Base-by-base conservation (phyloP, 2,113 vertebrate genomes). In the Natator depressus region DNA sequence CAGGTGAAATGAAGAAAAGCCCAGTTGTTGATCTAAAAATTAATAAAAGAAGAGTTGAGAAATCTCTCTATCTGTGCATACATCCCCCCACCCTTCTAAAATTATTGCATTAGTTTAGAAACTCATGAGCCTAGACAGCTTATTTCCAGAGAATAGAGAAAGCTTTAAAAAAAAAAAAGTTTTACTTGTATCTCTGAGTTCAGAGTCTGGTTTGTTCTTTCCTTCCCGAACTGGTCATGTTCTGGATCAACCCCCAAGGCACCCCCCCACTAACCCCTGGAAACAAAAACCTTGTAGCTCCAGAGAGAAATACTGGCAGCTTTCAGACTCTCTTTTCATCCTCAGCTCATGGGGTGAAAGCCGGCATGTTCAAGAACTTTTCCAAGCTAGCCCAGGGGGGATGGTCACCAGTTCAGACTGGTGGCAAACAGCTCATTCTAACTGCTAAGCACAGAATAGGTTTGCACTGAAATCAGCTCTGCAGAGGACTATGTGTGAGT, bases 391-490 rank as follows among this genome's bases (percentile, higher is more conserved):
- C 3, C 5, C 3, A 2, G 4, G 14, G 2, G 7, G 8, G 4
- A 1, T 22, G 1, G 8, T 3, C 42, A 47, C 75, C 75, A 47
- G 42, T 78, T 78, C 75, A 78, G 75, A 47, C 5, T 4, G 38
- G 22, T 76, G 69, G 38, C 38, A 1, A 17, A 10, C 4, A 83
- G 0, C 35, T 49, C 9, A 0, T 25, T 10, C 5, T 49, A 1
- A 0, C 69, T 69, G 85, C 65, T 10, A 1, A 29, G 27, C 6
- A 5, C 50, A 51, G 3, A 62, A 27, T 4, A 2, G n/a, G 38
- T 27, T 53, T 3, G 0, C 2, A 11, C 25, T 2, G 1, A 24
- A 87, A 59, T 1, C 69, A 22, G 90, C 93, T 9, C 83, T 57
- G 88, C 46, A 42, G 55, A 29, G 0, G 14, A 49, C 69, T 3